Evolutionary conservation across 2,797 vertebrate species (phyloP), one percentile per base, ranked within the genome.

Genomic region (Avahi laniger): DNA sequence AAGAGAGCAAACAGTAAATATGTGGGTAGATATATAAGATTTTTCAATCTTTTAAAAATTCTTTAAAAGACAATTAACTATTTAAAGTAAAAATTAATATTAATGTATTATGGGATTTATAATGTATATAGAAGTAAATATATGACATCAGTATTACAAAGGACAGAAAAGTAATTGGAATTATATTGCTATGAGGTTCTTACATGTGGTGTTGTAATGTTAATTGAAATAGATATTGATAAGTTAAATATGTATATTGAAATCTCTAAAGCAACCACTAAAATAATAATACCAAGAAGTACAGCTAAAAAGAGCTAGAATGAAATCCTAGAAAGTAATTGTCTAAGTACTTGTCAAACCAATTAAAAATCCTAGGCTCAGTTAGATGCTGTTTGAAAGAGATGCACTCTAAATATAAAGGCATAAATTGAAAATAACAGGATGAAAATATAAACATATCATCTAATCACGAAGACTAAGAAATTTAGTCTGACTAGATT

Each of bases 71-170:
- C 22, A 28, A 69, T 57, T 84, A 90, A 52, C 4, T 57, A 52
- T 52, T 79, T 95, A 83, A 86, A 63, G 30, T 84, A 81, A 73
- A 95, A 91, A 35, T 28, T 72, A 67, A 26, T 46, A 70, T 38
- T 43, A 61, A 48, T 61, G 15, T 59, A 10, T 54, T 86, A 67
- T 2, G 13, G 33, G 2, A 4, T 54, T 65, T 67, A 20, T 86
- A 63, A 65, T 93, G 24, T 20, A 63, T 26, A 8, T 57, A 73
- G 57, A 88, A 89, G 28, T 69, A 91, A 93, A 73, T 52, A 79
- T 75, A 79, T 63, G 5, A 69, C 61, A 69, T 75, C 52, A 84
- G 13, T 41, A 50, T 57, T 72, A 79, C 7, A 92, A 91, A 87
- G 35, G 22, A 69, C 13, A 41, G 26, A 95, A 94, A 94, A 9